Percentiles rank a stretch among this genome's conserved stretches.
phyloP scores from a whole-genome alignment of 2,888 invertebrate species.

The Pegoplata infirma region DNA sequence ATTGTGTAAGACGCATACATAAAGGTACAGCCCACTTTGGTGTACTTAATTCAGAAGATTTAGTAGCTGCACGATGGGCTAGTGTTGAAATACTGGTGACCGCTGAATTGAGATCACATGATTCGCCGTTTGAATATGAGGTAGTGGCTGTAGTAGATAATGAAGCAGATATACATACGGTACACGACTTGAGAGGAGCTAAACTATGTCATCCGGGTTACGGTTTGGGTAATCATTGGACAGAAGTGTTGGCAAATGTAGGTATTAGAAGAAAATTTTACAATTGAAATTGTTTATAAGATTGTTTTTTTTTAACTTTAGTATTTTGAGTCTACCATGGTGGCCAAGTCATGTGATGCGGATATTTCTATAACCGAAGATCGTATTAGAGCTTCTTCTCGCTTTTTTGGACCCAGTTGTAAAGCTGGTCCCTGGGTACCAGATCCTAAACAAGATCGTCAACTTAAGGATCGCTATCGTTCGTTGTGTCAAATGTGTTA shows the following conservation, averaged over 20 bases:
- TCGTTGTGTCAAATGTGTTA: slow-evolving; percentile 87
- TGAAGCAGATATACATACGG: slow-evolving; percentile 80
- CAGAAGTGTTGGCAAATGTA: slow-evolving; percentile 86
- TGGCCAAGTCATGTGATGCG: slow-evolving; percentile 85
- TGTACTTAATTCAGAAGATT: slow-evolving; percentile 90
- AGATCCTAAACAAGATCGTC: slow-evolving; percentile 81
- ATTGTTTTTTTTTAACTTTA: slow-evolving; percentile 72
- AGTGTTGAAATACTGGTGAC: slow-evolving; percentile 84
- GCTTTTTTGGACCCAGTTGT: slow-evolving; percentile 89
- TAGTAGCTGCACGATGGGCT: slow-evolving; percentile 86
- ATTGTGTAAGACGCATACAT: slow-evolving; percentile 88
- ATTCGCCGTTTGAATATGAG: slow-evolving; percentile 81
- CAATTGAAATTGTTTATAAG: no score
- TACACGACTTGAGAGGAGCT: slow-evolving; percentile 83
- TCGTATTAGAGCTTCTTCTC: slow-evolving; percentile 84
- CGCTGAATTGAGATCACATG: slow-evolving; percentile 82
- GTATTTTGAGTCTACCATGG: slow-evolving; percentile 86
- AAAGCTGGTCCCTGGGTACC: slow-evolving; percentile 92
- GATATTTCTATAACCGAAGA: slow-evolving; percentile 86
- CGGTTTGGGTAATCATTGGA: slow-evolving; percentile 85
- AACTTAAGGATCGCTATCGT: slow-evolving; percentile 84
- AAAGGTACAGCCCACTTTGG: slow-evolving; percentile 90
- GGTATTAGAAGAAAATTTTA: no score
- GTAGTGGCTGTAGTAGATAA: slow-evolving; percentile 84
- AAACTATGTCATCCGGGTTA: slow-evolving; percentile 91